Conservation (phyloP, 2,888 invertebrate species). For the Himalopsyche japonica region DNA sequence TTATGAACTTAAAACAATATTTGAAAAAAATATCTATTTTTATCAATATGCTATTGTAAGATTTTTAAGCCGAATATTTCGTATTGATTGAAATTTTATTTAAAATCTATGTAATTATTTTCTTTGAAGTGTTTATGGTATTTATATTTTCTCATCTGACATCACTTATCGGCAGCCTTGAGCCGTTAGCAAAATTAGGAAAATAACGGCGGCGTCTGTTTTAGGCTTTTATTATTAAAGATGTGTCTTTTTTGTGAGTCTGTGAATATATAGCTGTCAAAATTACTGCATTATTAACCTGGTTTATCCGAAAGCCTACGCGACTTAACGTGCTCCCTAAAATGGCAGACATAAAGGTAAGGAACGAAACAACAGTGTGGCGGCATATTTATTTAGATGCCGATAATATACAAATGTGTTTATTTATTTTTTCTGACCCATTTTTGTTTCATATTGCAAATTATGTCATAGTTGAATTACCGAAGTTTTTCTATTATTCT, state of each 20-base stretch:
- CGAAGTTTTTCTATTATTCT: not conserved
- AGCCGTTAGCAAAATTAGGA: constrained; percentile 2
- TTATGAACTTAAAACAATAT: no score
- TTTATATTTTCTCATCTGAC: not conserved
- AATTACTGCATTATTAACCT: not conserved
- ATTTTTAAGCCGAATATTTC: no score
- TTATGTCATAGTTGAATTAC: not conserved
- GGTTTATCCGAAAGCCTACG: not conserved
- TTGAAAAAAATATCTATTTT: no score
- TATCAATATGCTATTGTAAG: no score
- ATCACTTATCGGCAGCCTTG: constrained; percentile 3
- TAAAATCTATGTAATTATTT: no score
- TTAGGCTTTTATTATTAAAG: constrained; percentile 2
- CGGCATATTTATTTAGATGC: constrained; percentile 51
- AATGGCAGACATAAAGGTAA: constrained; percentile 63
- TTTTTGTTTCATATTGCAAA: not conserved
- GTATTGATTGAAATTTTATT: no score
- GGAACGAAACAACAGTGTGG: constrained; percentile 39
- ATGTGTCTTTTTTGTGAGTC: not conserved
- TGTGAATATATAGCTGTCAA: not conserved
- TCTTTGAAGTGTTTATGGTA: no score
- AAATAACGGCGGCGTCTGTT: constrained; percentile 3
- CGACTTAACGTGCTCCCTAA: constrained; percentile 44
- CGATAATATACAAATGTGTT: constrained; percentile 36
- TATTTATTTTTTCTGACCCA: not conserved